phyloP scores from a whole-genome alignment of 2,113 vertebrate species.

The Tachysurus fulvidraco region DNA sequence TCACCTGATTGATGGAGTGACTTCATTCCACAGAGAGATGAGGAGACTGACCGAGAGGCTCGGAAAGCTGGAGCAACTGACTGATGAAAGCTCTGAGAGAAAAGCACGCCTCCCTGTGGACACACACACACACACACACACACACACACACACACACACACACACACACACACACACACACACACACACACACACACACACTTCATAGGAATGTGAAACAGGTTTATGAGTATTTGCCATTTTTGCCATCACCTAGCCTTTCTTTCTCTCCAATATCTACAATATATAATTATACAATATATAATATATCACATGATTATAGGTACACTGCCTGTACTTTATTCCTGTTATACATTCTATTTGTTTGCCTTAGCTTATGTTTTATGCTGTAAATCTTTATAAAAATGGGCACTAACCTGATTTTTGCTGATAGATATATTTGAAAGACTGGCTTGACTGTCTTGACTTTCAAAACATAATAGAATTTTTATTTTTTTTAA shows the following conservation, averaged over 20 bases:
- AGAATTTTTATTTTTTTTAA: neutral
- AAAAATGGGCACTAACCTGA: too few species aligned
- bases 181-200: neutral
- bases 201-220: neutral
- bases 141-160: neutral
- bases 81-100: constrained; percentile 12
- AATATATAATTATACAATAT: too few species aligned
- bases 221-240: neutral
- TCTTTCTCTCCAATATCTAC: neutral
- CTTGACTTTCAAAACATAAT: neutral
- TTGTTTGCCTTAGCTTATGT: neutral
- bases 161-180: neutral
- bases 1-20: constrained; percentile 49
- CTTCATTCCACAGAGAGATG: constrained; percentile 35
- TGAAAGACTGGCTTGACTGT: neutral
- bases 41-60: constrained; percentile 43
- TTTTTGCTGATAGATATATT: neutral
- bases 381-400: too few species aligned
- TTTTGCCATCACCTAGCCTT: neutral
- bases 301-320: neutral
- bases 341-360: neutral
- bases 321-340: neutral
- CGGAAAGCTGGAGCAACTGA: constrained; percentile 20
- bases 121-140: neutral
- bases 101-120: constrained; percentile 38